Conservation (phyloP, 2,113 vertebrate genomes). For the Pseudorhombus dupliciocellatus region DNA sequence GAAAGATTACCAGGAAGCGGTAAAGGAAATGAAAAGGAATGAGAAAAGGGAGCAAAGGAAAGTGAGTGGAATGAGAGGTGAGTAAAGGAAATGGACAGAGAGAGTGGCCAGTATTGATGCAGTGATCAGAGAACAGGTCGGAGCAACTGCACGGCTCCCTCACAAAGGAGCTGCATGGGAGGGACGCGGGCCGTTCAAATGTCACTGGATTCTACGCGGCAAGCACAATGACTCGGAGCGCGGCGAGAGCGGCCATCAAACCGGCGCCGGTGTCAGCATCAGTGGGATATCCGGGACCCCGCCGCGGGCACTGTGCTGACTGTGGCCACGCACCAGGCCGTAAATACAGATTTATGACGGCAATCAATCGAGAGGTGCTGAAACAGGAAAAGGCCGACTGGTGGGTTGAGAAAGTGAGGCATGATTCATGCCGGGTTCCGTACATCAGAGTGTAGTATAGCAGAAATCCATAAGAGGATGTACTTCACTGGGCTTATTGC, state of each 20-base stretch:
- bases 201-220: conserved; percentile 33
- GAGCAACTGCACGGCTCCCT: conserved; percentile 28
- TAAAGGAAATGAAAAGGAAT: background rate
- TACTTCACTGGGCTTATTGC: conserved; percentile 49
- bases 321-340: conserved; percentile 22
- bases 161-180: conserved; percentile 52
- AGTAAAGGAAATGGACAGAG: conserved; percentile 19
- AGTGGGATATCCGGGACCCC: conserved; percentile 23
- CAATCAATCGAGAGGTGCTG: conserved; percentile 19
- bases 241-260: conserved; percentile 10
- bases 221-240: conserved; percentile 34
- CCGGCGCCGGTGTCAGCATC: background rate
- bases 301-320: conserved; percentile 21
- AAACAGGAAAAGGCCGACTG: conserved; percentile 15
- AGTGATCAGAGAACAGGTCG: conserved; percentile 59
- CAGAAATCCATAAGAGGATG: conserved; percentile 46
- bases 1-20: background rate
- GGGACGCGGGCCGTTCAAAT: conserved; percentile 45
- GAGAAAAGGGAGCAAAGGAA: conserved; percentile 29
- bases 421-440: conserved; percentile 42
- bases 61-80: background rate
- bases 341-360: conserved; percentile 27
- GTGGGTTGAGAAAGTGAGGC: conserved; percentile 30
- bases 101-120: conserved; percentile 55
- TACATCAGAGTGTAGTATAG: conserved; percentile 32